Evolutionary conservation across 2,113 vertebrate species (phyloP), one percentile per base, ranked within the genome.

Genomic region (Mastomys coucha): DNA sequence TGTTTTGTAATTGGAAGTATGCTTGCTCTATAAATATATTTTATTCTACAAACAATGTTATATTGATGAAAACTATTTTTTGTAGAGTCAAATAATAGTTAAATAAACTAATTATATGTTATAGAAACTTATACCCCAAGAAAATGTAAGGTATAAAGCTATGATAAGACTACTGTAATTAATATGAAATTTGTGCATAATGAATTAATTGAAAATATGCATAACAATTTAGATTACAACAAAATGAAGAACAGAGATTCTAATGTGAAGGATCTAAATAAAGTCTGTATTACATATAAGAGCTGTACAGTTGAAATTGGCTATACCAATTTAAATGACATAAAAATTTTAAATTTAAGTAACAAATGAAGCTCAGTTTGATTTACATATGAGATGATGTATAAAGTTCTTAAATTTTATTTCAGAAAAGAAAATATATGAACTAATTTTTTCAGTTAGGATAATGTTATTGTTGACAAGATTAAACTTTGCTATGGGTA

Each of bases 161-260:
- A 20, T 26, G 2, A 1, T 70, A 90, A 96, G 13, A 49, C 1
- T 11, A 82, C 45, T 80, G 5, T 3, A 81, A 93, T 10, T 91
- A 91, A 86, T 16, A 90, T 6, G 56, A 91, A 94, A 87, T 60
- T 53, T 89, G 31, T 91, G 8, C 26, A 65, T 81, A 56, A 88
- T 9, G 58, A 73, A 86, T 7, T 81, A 89, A 90, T 51, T 86
- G 10, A 49, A 91, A 89, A 60, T 42, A 80, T 76, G 13, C 28
- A 91, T 72, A 90, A 51, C 2, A 87, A 67, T 49, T 90, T 70
- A 76, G 56, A 63, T 70, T 17, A 85, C 7, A 63, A 65, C 53
- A 92, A 89, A 89, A 91, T 51, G 81, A 11, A 89, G 19, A 60
- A 89, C 5, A 94, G 89, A 45, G 1, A 58, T 19, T 7, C 7